A percentile compares a stretch with the other conserved stretches of the same genome.
Evolutionary conservation across 2,797 vertebrate genomes (phyloP).

Genomic region (Okamejei kenojei): DNA sequence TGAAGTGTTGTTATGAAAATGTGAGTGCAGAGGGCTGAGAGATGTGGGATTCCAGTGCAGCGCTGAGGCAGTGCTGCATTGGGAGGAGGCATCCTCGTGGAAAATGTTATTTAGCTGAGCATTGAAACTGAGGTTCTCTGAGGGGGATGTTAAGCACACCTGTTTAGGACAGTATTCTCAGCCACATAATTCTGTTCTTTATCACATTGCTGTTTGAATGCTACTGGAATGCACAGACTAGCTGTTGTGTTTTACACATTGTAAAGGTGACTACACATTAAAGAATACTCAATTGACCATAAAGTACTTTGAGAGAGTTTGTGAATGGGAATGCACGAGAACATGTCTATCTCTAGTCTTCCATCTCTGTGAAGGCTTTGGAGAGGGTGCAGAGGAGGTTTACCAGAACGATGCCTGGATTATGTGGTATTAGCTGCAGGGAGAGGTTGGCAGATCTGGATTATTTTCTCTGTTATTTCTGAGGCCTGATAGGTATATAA

Average conservation of each 20-base stretch:
- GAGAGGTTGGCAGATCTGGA: too few species aligned
- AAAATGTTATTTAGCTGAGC: background rate
- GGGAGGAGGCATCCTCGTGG: background rate
- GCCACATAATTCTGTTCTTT: background rate
- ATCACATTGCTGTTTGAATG: background rate
- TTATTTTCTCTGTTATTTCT: too few species aligned
- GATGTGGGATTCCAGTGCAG: background rate
- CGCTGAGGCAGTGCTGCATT: background rate
- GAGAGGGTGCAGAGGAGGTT: too few species aligned
- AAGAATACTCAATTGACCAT: background rate
- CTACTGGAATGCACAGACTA: background rate
- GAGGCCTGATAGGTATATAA: too few species aligned
- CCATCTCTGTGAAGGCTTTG: too few species aligned
- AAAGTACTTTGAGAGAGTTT: background rate
- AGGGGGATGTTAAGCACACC: background rate
- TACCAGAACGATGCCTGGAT: too few species aligned
- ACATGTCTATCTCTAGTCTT: background rate
- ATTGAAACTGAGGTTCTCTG: background rate
- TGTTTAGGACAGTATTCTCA: background rate
- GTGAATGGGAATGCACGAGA: background rate
- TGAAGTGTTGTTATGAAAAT: background rate
- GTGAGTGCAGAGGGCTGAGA: background rate
- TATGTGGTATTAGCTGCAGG: too few species aligned
- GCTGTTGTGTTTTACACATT: background rate
- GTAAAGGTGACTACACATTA: background rate